These are phyloP conservation scores for Dinocampus coccinellae DNA, from an alignment of 2,888 invertebrate genomes.

Conservation along the genomic window DNA sequence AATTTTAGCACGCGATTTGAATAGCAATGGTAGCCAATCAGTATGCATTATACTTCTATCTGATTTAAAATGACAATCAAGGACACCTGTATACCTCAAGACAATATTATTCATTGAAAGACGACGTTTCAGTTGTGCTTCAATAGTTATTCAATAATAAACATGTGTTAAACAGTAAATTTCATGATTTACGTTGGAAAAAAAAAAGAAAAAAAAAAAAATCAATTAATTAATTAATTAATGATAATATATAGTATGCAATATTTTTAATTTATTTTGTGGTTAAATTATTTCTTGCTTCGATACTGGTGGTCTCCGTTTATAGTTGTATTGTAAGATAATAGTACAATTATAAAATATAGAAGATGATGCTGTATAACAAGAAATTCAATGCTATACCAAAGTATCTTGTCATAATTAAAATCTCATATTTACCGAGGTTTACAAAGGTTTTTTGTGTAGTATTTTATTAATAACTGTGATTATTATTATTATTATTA, in stretches of 20 bases:
- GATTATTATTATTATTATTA: too few species aligned
- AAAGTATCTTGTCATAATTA: conserved; percentile 50
- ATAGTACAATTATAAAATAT: background rate
- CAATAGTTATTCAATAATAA: background rate
- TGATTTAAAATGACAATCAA: background rate
- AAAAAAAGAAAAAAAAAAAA: too few species aligned
- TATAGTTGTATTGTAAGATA: too few species aligned
- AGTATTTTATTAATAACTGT: too few species aligned
- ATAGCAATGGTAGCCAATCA: background rate
- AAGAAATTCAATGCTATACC: conserved; percentile 51
- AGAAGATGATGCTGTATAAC: background rate
- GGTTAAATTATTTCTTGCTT: too few species aligned
- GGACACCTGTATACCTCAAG: background rate
- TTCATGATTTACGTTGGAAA: background rate
- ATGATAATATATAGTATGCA: too few species aligned
- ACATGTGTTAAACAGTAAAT: background rate
- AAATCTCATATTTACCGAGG: conserved; percentile 60
- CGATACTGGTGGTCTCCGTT: too few species aligned
- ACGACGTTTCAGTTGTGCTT: background rate
- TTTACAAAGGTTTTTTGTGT: conserved; percentile 50
- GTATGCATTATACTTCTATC: background rate
- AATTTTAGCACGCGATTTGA: background rate
- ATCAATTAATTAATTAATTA: too few species aligned
- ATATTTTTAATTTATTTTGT: too few species aligned
- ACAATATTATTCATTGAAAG: background rate